These are phyloP conservation scores for Ichneumoninae sp. DNA, from an alignment of 2,888 invertebrate genomes.

Conservation along the genomic window DNA sequence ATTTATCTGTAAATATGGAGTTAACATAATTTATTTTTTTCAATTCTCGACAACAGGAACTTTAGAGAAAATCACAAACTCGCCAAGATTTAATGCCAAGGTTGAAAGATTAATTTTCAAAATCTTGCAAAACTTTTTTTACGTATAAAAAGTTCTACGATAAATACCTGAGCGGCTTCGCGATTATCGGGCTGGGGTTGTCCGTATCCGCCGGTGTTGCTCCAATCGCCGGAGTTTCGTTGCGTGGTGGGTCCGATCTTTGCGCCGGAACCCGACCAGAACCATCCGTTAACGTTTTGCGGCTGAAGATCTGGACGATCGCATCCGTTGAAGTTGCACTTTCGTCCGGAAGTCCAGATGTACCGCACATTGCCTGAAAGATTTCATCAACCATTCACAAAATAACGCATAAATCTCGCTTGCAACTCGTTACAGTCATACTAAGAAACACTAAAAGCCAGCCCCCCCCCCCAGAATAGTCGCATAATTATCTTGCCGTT, in stretches of 20 bases:
- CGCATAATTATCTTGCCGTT: not conserved
- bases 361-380: constrained; percentile 86
- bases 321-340: constrained; percentile 96
- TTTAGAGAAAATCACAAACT: not conserved
- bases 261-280: constrained; percentile 97
- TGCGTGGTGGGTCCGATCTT: constrained; percentile 95
- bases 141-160: not conserved
- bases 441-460: not conserved
- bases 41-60: too few relatives aligned
- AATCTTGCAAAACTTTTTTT: too few relatives aligned
- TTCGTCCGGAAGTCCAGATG: constrained; percentile 96
- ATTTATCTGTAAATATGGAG: too few relatives aligned
- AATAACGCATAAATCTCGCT: not conserved
- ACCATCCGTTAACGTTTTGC: constrained; percentile 94
- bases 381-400: not conserved
- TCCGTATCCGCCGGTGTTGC: constrained; percentile 93
- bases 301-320: constrained; percentile 94
- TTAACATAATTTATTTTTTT: too few relatives aligned
- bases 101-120: constrained; percentile 18
- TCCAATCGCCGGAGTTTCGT: constrained; percentile 96
- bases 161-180: constrained; percentile 92
- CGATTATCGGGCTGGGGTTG: constrained; percentile 96
- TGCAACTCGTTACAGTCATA: not conserved
- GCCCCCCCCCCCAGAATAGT: not conserved
- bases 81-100: not conserved